Percentiles rank a stretch among this genome's conserved stretches.
phyloP scores from a whole-genome alignment of 2,888 invertebrate genomes.

The Meloe dianella region DNA sequence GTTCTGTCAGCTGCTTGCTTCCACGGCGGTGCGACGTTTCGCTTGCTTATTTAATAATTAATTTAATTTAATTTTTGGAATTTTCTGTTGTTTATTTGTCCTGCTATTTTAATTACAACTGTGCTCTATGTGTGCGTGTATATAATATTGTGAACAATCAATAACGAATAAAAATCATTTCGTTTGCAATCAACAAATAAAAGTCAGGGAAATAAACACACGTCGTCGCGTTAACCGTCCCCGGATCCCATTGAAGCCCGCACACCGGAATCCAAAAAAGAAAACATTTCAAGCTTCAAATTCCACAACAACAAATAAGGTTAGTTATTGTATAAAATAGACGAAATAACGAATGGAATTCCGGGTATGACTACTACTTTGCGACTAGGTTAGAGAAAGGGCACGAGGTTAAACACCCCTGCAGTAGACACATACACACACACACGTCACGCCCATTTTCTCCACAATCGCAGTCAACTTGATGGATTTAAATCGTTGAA shows the following conservation, averaged over 20 bases:
- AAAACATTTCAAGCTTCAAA: slow-evolving; percentile 35
- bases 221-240: slow-evolving; percentile 31
- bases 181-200: background rate
- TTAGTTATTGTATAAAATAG: no score
- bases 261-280: slow-evolving; percentile 35
- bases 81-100: slow-evolving; percentile 60
- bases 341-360: slow-evolving; percentile 35
- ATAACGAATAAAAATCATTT: background rate
- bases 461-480: slow-evolving; percentile 2
- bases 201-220: background rate
- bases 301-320: background rate
- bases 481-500: background rate
- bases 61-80: slow-evolving; percentile 53
- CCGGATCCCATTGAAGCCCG: slow-evolving; percentile 40
- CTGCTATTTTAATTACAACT: slow-evolving; percentile 47
- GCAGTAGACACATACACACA: no score
- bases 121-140: slow-evolving; percentile 51
- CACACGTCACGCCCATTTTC: slow-evolving; percentile 51
- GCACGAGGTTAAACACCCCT: slow-evolving; percentile 55
- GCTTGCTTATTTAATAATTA: slow-evolving; percentile 57
- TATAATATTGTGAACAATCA: slow-evolving; percentile 37
- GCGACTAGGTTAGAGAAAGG: slow-evolving; percentile 54
- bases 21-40: slow-evolving; percentile 68
- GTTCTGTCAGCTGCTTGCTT: slow-evolving; percentile 73
- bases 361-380: slow-evolving; percentile 30